Conservation (phyloP, 1,140 invertebrate species). For the fruit fly (Drosophila melanogaster) region DNA sequence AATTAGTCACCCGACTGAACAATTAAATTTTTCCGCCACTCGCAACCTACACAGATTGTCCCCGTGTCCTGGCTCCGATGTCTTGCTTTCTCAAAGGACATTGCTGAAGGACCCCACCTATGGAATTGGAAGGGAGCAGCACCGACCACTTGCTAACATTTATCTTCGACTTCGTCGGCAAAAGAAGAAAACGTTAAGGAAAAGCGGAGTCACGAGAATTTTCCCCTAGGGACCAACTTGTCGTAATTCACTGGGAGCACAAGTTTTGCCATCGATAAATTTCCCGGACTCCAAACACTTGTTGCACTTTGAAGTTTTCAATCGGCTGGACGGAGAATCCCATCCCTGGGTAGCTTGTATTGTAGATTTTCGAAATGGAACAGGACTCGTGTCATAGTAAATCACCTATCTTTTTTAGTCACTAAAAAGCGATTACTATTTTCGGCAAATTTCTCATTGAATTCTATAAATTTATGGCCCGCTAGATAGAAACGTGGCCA, state of each 20-base stretch:
- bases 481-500: not conserved
- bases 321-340: constrained; percentile 21
- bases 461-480: constrained; percentile 18
- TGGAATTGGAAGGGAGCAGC: constrained; percentile 6
- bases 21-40: constrained; percentile 68
- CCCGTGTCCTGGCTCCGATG: constrained; percentile 4
- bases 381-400: constrained; percentile 51
- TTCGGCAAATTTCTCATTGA: constrained; percentile 25
- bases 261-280: constrained; percentile 77
- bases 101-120: constrained; percentile 23
- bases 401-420: constrained; percentile 38
- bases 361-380: not conserved
- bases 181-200: constrained; percentile 28
- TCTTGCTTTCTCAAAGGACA: constrained; percentile 24
- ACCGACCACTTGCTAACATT: constrained; percentile 58
- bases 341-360: constrained; percentile 1
- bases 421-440: constrained; percentile 51
- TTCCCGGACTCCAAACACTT: constrained; percentile 67
- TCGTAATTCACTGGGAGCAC: constrained; percentile 74
- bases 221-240: constrained; percentile 53
- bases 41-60: not conserved
- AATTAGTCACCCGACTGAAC: constrained; percentile 76
- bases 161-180: constrained; percentile 56
- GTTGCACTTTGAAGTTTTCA: constrained; percentile 56
- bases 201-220: constrained; percentile 20